phyloP scores from a whole-genome alignment of 1,140 invertebrate genomes.

The Lucilia sericata region DNA sequence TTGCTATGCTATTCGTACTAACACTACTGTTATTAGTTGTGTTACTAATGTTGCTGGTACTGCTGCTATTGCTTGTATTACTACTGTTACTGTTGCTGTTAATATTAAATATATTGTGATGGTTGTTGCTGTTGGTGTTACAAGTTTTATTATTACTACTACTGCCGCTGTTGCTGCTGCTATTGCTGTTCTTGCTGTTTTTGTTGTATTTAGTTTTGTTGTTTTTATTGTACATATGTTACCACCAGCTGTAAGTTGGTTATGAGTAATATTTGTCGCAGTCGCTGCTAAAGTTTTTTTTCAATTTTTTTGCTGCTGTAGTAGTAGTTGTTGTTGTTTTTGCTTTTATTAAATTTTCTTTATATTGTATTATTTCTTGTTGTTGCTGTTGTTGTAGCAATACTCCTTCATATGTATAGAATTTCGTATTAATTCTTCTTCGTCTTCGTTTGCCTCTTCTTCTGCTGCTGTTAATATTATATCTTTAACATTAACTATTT shows the following conservation, averaged over 20 bases:
- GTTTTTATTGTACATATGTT: constrained; percentile 15
- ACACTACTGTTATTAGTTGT: background rate
- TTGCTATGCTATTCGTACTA: background rate
- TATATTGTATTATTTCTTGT: constrained; percentile 7
- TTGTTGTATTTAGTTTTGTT: background rate
- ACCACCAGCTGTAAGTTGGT: constrained; percentile 7
- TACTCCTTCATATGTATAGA: background rate
- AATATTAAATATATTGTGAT: background rate
- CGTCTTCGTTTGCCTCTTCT: background rate
- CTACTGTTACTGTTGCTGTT: constrained; percentile 37
- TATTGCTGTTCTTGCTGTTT: background rate
- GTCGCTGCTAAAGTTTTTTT: constrained; percentile 15
- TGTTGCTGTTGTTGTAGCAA: constrained; percentile 24
- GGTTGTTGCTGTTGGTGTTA: constrained; percentile 32
- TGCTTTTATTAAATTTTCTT: background rate
- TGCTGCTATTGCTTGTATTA: constrained; percentile 18
- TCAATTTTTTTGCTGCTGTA: background rate
- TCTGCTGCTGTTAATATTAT: background rate
- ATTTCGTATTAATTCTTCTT: background rate
- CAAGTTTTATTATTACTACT: background rate
- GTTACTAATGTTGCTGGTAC: background rate
- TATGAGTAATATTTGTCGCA: constrained; percentile 31
- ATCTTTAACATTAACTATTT: background rate
- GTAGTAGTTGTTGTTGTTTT: background rate
- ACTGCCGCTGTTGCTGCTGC: constrained; percentile 4